These are phyloP conservation scores for Drosophila koepferae DNA, from an alignment of 2,888 invertebrate genomes.

Conservation along the genomic window DNA sequence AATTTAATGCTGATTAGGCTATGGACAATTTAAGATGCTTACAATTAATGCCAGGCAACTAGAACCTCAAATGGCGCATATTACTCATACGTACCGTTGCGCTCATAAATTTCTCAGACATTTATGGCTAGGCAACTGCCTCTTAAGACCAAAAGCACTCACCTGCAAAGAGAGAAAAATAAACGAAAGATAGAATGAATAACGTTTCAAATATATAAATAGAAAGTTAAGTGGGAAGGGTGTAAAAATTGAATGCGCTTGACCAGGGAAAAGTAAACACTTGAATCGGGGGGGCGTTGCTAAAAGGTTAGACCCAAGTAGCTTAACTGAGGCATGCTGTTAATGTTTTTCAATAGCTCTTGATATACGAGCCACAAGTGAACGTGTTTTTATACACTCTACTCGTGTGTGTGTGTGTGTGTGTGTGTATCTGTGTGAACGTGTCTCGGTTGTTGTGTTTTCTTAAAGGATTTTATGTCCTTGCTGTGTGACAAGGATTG, in stretches of 20 bases:
- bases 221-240: constrained; percentile 15
- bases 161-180: constrained; percentile 60
- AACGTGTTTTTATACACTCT: constrained; percentile 17
- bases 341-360: constrained; percentile 71
- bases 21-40: constrained; percentile 48
- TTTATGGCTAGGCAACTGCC: constrained; percentile 18
- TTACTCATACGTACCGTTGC: constrained; percentile 67
- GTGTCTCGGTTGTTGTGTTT: constrained; percentile 12
- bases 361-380: constrained; percentile 63
- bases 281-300: not conserved
- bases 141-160: constrained; percentile 59
- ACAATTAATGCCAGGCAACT: constrained; percentile 45
- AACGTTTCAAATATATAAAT: constrained; percentile 19
- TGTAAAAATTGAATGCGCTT: constrained; percentile 22
- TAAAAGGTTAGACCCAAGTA: constrained; percentile 10
- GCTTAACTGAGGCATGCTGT: constrained; percentile 47
- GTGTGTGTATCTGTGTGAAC: constrained; percentile 11
- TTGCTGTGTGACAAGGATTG: constrained; percentile 9
- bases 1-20: constrained; percentile 27
- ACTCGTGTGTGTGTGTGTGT: not conserved
- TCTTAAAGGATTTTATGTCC: constrained; percentile 12
- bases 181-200: constrained; percentile 12
- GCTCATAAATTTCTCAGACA: constrained; percentile 28
- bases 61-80: constrained; percentile 41
- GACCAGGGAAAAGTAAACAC: constrained; percentile 21